Base-by-base conservation (phyloP, 2,888 invertebrate species). In the Drosophila nr. perissopoda region DNA sequence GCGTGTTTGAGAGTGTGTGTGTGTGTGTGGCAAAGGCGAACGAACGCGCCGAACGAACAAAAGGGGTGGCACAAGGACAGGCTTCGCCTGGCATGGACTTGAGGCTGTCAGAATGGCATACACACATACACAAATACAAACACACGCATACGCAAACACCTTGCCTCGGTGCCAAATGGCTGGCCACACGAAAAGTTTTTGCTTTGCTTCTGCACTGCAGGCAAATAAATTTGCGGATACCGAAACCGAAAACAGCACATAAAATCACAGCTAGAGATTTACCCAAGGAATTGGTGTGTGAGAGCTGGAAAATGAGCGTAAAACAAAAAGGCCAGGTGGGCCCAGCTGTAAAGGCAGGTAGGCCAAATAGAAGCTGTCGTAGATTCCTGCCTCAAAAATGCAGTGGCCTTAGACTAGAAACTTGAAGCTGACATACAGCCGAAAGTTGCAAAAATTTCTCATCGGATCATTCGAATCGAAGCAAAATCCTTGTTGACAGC, bases 211-310 rank as follows among this genome's bases (percentile, higher is more conserved):
- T 74, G 89, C 84, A 85, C 84, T 85, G 85, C 85, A 85, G 85
- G 82, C 89, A 85, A 85, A 85, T 85, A 85, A 85, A 85, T 85
- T 85, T 85, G 70, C 82, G 84, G 84, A 84, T 88, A 86, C 89
- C 74, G 71, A 84, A 88, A 89, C 84, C 89, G 79, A 85, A 85
- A 87, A 87, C 84, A 85, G 89, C 82, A 85, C 82, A 89, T 85
- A 85, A 85, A 89, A 85, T 85, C 85, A 89, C 87, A 81, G 86
- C 72, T 67, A 82, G 75, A 83, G 87, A 89, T 79, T 79, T 82
- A 78, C 66, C 65, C 65, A 83, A 86, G 79, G 69, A 69, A 76
- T 76, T 72, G 49, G 65, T 56, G 13, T 54, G 27, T 36, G 54
- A 38, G 54, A 54, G 27, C 36, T 27, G 42, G 53, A 52, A 33